Conservation (phyloP, 2,113 vertebrate species). For the Cephalopterus ornatus region DNA sequence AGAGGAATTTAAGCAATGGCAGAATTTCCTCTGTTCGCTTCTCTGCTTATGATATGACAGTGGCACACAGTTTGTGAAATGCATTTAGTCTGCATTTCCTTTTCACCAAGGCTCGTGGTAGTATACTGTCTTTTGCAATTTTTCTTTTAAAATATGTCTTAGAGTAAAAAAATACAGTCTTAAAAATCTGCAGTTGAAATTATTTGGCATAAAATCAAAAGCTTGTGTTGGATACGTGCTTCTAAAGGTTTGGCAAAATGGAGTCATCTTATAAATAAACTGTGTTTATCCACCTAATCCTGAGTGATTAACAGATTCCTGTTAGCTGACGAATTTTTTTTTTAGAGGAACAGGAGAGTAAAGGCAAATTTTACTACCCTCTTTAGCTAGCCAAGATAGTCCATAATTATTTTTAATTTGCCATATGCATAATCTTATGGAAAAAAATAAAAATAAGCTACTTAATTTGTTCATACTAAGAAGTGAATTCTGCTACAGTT, state of each 20-base stretch:
- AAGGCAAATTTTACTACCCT: neutral
- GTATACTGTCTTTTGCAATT: neutral
- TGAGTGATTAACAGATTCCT: neutral
- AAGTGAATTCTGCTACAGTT: neutral
- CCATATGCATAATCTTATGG: neutral
- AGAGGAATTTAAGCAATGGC: neutral
- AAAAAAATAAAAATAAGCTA: neutral
- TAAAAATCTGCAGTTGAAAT: neutral
- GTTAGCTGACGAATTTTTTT: neutral
- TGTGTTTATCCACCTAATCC: neutral
- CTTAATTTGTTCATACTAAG: neutral
- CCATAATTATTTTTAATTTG: neutral
- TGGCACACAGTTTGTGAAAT: neutral
- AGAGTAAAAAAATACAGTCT: neutral
- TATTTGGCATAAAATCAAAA: neutral
- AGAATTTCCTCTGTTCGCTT: fast-evolving
- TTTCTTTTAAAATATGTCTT: neutral
- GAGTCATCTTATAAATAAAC: neutral
- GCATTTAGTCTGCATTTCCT: neutral
- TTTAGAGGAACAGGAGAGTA: neutral
- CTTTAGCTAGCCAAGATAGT: neutral
- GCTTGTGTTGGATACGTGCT: neutral
- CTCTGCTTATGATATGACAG: neutral
- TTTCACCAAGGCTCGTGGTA: neutral
- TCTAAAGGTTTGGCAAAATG: neutral